Conservation (phyloP, 2,113 vertebrate species). For the Poecile atricapillus region DNA sequence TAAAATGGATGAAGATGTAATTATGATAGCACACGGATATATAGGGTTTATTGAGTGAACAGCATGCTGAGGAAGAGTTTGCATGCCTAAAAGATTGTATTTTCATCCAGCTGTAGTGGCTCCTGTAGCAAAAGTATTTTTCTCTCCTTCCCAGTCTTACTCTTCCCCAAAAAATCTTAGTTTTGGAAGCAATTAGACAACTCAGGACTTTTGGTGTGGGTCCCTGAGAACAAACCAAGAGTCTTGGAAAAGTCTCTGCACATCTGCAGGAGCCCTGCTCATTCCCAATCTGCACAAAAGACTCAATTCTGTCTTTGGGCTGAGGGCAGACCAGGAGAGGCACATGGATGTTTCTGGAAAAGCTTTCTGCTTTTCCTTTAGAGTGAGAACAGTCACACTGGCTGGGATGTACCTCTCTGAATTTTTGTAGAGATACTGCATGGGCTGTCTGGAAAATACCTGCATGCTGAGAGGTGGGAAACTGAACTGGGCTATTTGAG, state of each 20-base stretch:
- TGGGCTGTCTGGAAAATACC: background rate
- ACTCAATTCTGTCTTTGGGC: background rate
- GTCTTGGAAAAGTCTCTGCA: background rate
- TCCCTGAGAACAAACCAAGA: background rate
- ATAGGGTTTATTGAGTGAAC: background rate
- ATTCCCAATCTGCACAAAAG: background rate
- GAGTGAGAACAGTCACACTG: fast-evolving
- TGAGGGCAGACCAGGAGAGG: background rate
- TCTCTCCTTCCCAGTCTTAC: background rate
- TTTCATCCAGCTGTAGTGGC: background rate
- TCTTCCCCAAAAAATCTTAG: background rate
- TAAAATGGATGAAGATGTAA: background rate
- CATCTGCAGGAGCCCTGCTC: background rate
- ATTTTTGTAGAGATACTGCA: background rate
- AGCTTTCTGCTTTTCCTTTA: background rate
- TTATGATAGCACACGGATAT: background rate
- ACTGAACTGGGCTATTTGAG: background rate
- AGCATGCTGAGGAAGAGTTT: background rate
- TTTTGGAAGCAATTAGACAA: background rate
- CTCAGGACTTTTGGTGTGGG: background rate
- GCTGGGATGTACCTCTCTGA: no score
- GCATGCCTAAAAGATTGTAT: background rate
- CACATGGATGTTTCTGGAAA: background rate
- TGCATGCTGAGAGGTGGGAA: background rate
- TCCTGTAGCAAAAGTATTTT: background rate